These are phyloP conservation scores for Arctia plantaginis DNA, from an alignment of 2,888 invertebrate genomes.

Conservation along the genomic window DNA sequence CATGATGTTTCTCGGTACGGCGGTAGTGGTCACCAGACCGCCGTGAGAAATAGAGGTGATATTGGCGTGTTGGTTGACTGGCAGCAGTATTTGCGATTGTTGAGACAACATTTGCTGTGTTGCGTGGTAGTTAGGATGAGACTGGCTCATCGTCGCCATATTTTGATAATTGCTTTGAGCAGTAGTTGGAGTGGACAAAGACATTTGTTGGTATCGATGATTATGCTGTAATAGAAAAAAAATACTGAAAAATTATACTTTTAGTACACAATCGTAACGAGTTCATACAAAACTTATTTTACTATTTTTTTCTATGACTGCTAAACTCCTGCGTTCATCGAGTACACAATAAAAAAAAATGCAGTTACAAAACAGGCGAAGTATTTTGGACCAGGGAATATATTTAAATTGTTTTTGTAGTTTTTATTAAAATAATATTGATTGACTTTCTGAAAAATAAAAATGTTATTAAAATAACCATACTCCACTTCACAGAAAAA, in stretches of 20 bases:
- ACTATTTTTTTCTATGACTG: background rate
- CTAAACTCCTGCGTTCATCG: no score
- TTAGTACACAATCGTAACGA: background rate
- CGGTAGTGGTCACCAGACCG: slow-evolving; percentile 59
- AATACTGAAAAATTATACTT: background rate
- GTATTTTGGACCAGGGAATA: no score
- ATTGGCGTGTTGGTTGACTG: slow-evolving; percentile 56
- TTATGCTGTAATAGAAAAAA: slow-evolving; percentile 62
- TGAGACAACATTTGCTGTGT: slow-evolving; percentile 50
- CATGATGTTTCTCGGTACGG: slow-evolving; percentile 67
- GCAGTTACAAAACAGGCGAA: no score
- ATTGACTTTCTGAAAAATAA: no score
- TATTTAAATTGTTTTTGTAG: no score
- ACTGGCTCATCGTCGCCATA: slow-evolving; percentile 77
- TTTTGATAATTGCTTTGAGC: slow-evolving; percentile 72
- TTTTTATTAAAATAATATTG: no score
- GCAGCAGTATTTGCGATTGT: slow-evolving; percentile 49
- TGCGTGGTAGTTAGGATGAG: slow-evolving; percentile 69
- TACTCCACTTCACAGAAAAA: no score
- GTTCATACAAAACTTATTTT: background rate
- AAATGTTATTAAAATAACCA: no score
- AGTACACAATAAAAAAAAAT: no score
- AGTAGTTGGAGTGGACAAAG: slow-evolving; percentile 74
- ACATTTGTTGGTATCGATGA: slow-evolving; percentile 79
- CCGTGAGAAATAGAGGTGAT: slow-evolving; percentile 59